Base-by-base conservation (phyloP, 2,113 vertebrate genomes). In the Psittacula cyanocephala region DNA sequence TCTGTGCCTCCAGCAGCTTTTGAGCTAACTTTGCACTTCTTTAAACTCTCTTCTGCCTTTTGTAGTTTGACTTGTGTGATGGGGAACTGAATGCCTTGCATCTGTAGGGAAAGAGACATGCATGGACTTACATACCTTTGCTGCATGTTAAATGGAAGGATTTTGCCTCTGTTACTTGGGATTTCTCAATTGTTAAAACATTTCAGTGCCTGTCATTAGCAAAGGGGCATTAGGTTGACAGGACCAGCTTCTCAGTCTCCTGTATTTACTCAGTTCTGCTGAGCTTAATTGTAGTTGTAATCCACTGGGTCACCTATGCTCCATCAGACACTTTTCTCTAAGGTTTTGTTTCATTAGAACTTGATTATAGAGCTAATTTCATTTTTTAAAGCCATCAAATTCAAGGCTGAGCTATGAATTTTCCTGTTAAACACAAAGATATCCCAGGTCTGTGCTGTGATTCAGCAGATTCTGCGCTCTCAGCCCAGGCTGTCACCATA, bases 381-480 rank as follows among this genome's bases (percentile, higher is more conserved):
- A n/a, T 81, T 57, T 74, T 90, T 86, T 35, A 35, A 93, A 92
- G 83, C 84, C 25, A 6, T 82, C 41, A 9, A 50, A 74, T 87
- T 82, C 25, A 37, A 81, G 80, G 57, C n/a, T 72, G 74, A 92
- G 81, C 70, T 59, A 1, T 59, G 86, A 85, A 37, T 87, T 93
- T 72, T 75, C 27, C 49, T 75, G 37, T 62, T 85, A 53, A 93
- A 43, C 41, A 75, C 64, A 88, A 69, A 89, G 59, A 53, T 80
- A 77, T 49, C 72, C 63, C 52, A 43, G 62, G 74, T 82, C 62
- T 84, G 91, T 76, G 92, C 91, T 3, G 35, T 96, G 95, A 92
- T 95, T 93, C 95, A 95, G 95, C 95, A 95, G 44, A 91, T 94
- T 93, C 82, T 93, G 79, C 17, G 4, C 55, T 85, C 89, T 80